phyloP scores from a whole-genome alignment of 2,113 vertebrate genomes.

The Paraplagusia blochii region DNA sequence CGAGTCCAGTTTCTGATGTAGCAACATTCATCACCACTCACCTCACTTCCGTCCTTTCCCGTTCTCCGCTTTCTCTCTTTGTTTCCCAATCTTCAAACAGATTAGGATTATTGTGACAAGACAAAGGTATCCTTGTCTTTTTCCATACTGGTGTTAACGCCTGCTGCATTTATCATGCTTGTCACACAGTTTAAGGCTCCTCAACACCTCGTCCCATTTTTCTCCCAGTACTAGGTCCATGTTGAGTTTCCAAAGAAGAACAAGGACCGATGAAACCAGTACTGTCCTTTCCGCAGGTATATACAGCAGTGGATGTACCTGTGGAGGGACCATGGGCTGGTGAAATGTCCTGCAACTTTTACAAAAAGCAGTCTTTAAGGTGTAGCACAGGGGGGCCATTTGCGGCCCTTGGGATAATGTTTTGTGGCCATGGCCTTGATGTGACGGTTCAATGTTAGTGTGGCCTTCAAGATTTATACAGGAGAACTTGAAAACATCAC shows the following conservation, averaged over 20 bases:
- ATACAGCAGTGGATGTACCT: no score
- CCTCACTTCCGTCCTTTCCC: constrained; percentile 18
- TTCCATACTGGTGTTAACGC: constrained; percentile 43
- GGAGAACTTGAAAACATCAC: no score
- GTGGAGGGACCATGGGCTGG: no score
- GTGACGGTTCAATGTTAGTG: no score
- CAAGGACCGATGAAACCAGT: no score
- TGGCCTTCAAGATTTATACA: no score
- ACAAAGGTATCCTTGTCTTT: constrained; percentile 70
- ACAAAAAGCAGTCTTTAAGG: no score
- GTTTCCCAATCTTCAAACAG: constrained; percentile 68
- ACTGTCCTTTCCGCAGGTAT: no score
- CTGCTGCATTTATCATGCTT: constrained; percentile 56
- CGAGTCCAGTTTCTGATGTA: constrained; percentile 67
- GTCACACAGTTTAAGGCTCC: constrained; percentile 57
- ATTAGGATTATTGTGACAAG: constrained; percentile 74
- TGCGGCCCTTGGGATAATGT: no score
- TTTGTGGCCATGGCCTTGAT: no score
- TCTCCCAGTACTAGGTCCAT: constrained; percentile 51
- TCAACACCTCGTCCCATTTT: constrained; percentile 58
- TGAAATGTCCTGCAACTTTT: no score
- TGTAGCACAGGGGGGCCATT: no score
- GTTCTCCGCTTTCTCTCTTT: constrained; percentile 9
- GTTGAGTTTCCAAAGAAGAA: constrained; percentile 57
- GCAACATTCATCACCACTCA: constrained; percentile 81